phyloP scores from a whole-genome alignment of 2,113 vertebrate genomes.

The Macquaria ambigua region DNA sequence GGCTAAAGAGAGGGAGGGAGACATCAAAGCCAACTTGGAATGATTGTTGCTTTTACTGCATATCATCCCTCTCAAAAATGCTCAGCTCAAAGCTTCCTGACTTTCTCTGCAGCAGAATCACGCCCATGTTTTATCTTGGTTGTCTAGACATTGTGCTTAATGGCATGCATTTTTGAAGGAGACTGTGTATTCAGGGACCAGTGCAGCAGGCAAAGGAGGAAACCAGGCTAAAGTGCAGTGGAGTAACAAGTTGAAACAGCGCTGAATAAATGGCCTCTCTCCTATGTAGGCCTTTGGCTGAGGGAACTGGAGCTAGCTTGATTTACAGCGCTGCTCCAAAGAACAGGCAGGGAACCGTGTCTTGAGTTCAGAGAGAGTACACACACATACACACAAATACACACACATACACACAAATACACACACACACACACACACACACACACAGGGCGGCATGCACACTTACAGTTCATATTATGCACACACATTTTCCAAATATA shows the following conservation, averaged over 20 bases:
- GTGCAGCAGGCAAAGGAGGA: constrained; percentile 44
- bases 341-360: constrained; percentile 59
- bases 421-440: constrained; percentile 41
- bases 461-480: neutral
- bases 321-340: constrained; percentile 66
- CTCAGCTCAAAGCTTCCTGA: constrained; percentile 21
- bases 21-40: constrained; percentile 17
- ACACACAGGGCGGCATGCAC: neutral
- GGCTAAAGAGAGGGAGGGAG: neutral
- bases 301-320: constrained; percentile 58
- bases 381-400: constrained; percentile 29
- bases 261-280: constrained; percentile 56
- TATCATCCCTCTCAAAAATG: constrained; percentile 14
- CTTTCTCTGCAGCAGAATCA: constrained; percentile 21
- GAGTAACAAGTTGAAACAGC: constrained; percentile 65
- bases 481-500: constrained; percentile 13
- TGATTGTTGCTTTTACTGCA: constrained; percentile 4
- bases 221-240: constrained; percentile 51
- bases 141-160: constrained; percentile 56
- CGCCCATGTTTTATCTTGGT: constrained; percentile 22
- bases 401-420: neutral
- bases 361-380: constrained; percentile 57
- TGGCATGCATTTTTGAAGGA: constrained; percentile 67
- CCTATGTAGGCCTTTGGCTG: constrained; percentile 52
- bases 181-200: constrained; percentile 37